Evolutionary conservation across 2,797 vertebrate species (phyloP), one percentile per base, ranked within the genome.

Genomic region (Melanotaenia boesemani): DNA sequence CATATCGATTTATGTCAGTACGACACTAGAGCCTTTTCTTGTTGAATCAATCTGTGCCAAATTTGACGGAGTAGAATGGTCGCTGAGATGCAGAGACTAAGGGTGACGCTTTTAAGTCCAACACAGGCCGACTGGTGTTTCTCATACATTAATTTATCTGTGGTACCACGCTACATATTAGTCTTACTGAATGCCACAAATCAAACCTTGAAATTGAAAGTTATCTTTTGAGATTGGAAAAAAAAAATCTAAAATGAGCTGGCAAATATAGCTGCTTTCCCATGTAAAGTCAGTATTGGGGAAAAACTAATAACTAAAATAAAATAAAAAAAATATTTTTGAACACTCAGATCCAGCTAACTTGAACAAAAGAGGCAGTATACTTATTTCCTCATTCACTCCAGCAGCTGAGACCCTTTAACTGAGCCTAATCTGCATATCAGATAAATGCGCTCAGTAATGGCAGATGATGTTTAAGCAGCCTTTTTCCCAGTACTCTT

Each of bases 391-490:
- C 12, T 67, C 30, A 59, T 62, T 55, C 20, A 56, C 34, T 74
- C 24, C 4, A 4, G 62, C 68, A 77, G 63, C 50, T 83, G n/a
- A 61, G 48, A 66, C 10, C 28, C 11, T 64, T 48, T 46, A 22
- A 77, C 63, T 70, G 71, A 76, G 39, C 44, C 60, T 77, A 37
- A 55, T 15, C 50, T 74, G 70, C 36, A 46, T 59, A 70, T 16
- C 7, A 59, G 59, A 52, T 2, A 50, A 26, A 26, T 20, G 11
- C 10, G 48, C 48, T 9, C 22, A 5, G 52, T 54, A 57, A 30
- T 30, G 55, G 28, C 11, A 30, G 13, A 6, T 6, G 5, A 12
- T 7, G 26, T 28, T 30, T n/a, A 10, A 50, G 20, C 48, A 50
- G 48, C n/a, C 3, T n/a, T 50, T 50, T n/a, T 30, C 26, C 28